Conservation (phyloP, 2,888 invertebrate species). For the Lasius platythorax region DNA sequence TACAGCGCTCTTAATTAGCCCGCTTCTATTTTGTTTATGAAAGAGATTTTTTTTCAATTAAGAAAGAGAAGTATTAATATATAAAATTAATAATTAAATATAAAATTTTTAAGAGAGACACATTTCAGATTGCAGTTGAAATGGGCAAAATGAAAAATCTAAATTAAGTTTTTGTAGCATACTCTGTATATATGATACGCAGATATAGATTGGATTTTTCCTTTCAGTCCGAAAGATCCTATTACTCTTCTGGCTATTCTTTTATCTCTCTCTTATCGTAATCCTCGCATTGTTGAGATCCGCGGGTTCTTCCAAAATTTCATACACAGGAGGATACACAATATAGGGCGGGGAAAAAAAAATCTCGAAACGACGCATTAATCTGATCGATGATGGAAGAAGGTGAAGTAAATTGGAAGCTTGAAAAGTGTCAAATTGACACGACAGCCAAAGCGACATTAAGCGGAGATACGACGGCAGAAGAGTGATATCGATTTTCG, state of each 20-base stretch:
- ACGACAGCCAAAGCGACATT: constrained; percentile 12
- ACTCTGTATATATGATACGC: neutral
- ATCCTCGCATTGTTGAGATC: constrained; percentile 46
- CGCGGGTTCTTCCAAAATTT: constrained; percentile 17
- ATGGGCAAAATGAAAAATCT: neutral
- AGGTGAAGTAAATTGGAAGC: constrained; percentile 12
- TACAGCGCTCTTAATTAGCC: no score
- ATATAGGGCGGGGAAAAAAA: neutral
- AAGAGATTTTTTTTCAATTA: neutral
- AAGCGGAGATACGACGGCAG: constrained; percentile 13
- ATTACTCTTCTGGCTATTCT: constrained; percentile 31
- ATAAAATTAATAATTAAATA: no score
- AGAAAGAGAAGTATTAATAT: neutral
- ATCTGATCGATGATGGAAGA: neutral
- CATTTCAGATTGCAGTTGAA: neutral
- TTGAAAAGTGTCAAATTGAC: constrained; percentile 37
- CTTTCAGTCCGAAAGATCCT: constrained; percentile 31
- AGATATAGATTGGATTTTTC: constrained; percentile 43
- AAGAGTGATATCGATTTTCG: constrained; percentile 41
- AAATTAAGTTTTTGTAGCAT: neutral
- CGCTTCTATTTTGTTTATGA: no score
- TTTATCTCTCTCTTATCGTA: constrained; percentile 49
- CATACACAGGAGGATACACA: neutral
- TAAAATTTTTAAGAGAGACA: neutral
- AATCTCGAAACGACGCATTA: neutral